phyloP scores from a whole-genome alignment of 2,888 invertebrate species.

The Rhopalosiphum nymphaeae region DNA sequence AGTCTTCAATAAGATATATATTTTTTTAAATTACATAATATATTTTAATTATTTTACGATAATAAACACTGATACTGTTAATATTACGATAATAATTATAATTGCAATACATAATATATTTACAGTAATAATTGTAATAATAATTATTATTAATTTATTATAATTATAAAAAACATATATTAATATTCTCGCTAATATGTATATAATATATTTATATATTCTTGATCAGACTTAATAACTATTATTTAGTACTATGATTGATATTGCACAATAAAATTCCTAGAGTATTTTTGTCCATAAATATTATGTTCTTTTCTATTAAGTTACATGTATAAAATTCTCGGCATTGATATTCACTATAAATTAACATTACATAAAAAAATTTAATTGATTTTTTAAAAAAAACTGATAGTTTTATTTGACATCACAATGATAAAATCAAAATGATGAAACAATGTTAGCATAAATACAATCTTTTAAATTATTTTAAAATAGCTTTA shows the following conservation, averaged over 20 bases:
- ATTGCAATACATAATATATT: slow-evolving; percentile 37
- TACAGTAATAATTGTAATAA: slow-evolving; percentile 42
- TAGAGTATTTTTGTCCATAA: slow-evolving; percentile 18
- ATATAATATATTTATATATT: neutral
- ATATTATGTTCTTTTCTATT: slow-evolving; percentile 23
- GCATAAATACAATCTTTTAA: neutral
- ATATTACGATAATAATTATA: slow-evolving; percentile 38
- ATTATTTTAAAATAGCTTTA: neutral
- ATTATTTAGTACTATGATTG: slow-evolving; percentile 39
- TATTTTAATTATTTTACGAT: slow-evolving; percentile 43
- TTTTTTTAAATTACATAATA: slow-evolving; percentile 34
- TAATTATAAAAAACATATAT: slow-evolving; percentile 28
- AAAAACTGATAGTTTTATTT: neutral
- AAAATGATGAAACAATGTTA: neutral
- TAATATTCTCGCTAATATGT: neutral
- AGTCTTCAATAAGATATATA: slow-evolving; percentile 48
- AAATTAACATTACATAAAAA: slow-evolving; percentile 7
- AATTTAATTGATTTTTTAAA: neutral
- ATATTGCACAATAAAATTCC: slow-evolving; percentile 50
- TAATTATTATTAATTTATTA: slow-evolving; percentile 47
- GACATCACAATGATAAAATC: neutral
- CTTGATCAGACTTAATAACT: slow-evolving; percentile 56
- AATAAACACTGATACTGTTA: slow-evolving; percentile 27
- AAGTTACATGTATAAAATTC: slow-evolving; percentile 19
- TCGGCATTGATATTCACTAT: neutral